These are phyloP conservation scores for Epizoanthus rinbou DNA, from an alignment of 92 coral and sea anemone genomes.

Conservation along the genomic window DNA sequence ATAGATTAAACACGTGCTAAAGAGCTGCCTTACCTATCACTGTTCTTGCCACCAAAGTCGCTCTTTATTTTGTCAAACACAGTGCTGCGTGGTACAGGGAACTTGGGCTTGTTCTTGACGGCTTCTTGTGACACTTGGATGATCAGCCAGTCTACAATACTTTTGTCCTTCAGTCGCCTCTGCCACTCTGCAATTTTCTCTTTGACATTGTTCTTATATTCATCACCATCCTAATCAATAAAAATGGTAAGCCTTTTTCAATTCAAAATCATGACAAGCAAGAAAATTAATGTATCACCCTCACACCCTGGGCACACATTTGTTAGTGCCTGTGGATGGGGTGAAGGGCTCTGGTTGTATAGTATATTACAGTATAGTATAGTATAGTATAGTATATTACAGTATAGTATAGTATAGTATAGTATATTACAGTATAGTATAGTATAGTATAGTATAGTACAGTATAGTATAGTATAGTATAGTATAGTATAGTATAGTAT, in stretches of 20 bases:
- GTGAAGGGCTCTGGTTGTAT: too few relatives aligned
- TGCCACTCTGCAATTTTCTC: constrained; percentile 90
- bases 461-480: too few relatives aligned
- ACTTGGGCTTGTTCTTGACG: constrained; percentile 83
- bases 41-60: constrained; percentile 98
- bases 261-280: not conserved
- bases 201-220: constrained; percentile 77
- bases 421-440: too few relatives aligned
- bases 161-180: constrained; percentile 75
- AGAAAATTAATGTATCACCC: not conserved
- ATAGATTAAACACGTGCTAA: not conserved
- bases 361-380: too few relatives aligned
- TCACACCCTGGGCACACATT: too few relatives aligned
- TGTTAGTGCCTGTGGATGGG: too few relatives aligned
- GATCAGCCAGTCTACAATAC: constrained; percentile 85
- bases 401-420: too few relatives aligned
- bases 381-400: too few relatives aligned
- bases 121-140: constrained; percentile 93
- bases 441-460: too few relatives aligned
- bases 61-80: constrained; percentile 97
- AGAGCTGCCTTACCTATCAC: constrained; percentile 69
- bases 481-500: too few relatives aligned
- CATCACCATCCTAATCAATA: constrained; percentile 85
- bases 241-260: not conserved
- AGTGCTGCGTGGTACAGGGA: constrained; percentile 88